These are phyloP conservation scores for Lytechinus pictus DNA, from an alignment of 35 echinoderm and acorn worm genomes.

Conservation along the genomic window DNA sequence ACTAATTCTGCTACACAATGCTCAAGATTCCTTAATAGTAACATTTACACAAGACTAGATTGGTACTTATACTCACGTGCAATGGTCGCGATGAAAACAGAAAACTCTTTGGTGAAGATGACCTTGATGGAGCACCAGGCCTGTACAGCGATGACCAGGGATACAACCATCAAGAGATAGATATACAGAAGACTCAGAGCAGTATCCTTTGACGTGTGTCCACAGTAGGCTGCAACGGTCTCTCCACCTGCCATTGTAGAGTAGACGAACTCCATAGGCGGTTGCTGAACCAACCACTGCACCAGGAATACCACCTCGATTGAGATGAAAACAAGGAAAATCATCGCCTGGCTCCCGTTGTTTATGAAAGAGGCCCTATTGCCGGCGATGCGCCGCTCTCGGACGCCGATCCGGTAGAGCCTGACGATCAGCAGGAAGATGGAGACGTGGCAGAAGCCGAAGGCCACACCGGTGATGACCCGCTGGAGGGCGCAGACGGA, in stretches of 20 bases:
- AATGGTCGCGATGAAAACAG: neutral
- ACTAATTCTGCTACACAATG: no score
- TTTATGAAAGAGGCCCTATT: constrained; percentile 37
- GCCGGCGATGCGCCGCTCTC: constrained; percentile 36
- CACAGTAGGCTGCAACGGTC: neutral
- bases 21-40: no score
- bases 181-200: constrained; percentile 53
- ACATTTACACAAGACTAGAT: no score
- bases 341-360: constrained; percentile 24
- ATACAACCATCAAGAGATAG: constrained; percentile 46
- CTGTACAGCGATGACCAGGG: neutral
- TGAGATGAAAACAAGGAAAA: constrained; percentile 33
- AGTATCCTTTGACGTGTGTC: neutral
- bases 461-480: constrained; percentile 52
- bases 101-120: constrained; percentile 20
- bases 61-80: constrained; percentile 44
- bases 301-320: constrained; percentile 43
- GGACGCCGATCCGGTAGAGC: constrained; percentile 43
- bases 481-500: constrained; percentile 50
- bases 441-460: constrained; percentile 26
- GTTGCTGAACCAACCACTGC: constrained; percentile 61
- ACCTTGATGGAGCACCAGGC: constrained; percentile 51
- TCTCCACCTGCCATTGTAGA: neutral
- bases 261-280: neutral
- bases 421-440: constrained; percentile 50